A percentile compares a stretch with the other conserved stretches of the same genome.
phyloP scores from a whole-genome alignment of 2,888 invertebrate genomes.

The Himalopsyche tibetana region DNA sequence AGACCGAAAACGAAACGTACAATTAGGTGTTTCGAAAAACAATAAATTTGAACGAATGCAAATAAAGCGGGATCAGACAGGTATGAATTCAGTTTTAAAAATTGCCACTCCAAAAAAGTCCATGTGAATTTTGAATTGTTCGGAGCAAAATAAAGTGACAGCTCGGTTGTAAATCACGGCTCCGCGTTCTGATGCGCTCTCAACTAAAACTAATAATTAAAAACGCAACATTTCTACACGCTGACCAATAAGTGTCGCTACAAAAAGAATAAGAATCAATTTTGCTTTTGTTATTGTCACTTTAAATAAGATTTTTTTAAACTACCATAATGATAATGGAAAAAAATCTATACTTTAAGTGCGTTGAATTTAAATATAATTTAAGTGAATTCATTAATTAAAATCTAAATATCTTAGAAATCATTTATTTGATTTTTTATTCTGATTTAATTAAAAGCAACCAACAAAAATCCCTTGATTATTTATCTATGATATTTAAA shows the following conservation, averaged over 20 bases:
- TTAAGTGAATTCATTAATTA: no score
- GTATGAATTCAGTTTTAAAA: slow-evolving; percentile 1
- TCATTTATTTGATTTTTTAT: no score
- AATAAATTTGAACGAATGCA: slow-evolving; percentile 24
- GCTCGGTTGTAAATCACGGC: slow-evolving; percentile 24
- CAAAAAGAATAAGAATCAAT: neutral
- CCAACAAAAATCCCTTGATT: no score
- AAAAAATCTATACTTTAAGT: no score
- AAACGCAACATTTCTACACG: slow-evolving; percentile 48
- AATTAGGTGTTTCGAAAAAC: neutral
- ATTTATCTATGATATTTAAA: no score
- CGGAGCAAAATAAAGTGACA: slow-evolving; percentile 14
- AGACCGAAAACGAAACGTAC: slow-evolving; percentile 14
- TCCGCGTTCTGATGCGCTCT: slow-evolving; percentile 22
- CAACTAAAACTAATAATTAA: slow-evolving; percentile 56
- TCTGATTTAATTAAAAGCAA: no score
- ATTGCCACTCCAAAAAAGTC: slow-evolving; percentile 14
- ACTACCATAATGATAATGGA: no score
- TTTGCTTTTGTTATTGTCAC: no score
- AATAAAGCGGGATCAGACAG: slow-evolving; percentile 6
- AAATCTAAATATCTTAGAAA: no score
- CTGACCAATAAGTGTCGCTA: neutral
- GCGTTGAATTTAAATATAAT: no score
- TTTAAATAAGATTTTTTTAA: no score
- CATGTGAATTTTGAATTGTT: slow-evolving; percentile 12